Conservation (phyloP, 2,797 vertebrate species). For the Paguma larvata region DNA sequence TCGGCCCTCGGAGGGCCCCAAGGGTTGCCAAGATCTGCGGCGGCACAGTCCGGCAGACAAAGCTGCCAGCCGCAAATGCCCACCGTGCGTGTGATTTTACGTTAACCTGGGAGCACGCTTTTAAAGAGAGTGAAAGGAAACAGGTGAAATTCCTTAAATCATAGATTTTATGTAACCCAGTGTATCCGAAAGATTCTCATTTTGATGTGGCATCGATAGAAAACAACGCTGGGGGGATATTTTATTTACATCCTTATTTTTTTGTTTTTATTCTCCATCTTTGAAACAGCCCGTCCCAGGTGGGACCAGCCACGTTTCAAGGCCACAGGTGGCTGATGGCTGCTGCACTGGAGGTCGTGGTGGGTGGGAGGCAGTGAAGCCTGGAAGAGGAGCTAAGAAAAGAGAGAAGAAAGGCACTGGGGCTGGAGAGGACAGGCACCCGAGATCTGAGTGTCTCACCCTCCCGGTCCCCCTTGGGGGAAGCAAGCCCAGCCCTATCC, state of each 20-base stretch:
- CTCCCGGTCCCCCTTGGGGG: not conserved
- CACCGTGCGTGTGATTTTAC: fast-evolving
- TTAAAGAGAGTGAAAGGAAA: not conserved
- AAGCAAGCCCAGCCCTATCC: not conserved
- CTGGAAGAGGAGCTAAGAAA: not conserved
- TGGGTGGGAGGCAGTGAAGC: not conserved
- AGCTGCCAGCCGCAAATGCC: not conserved
- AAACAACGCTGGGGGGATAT: not conserved
- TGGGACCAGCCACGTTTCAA: not conserved
- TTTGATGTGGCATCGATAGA: not conserved
- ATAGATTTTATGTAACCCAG: not conserved
- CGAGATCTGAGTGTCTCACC: not conserved
- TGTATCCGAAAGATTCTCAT: not conserved
- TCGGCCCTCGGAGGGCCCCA: not conserved
- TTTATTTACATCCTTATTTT: not conserved
- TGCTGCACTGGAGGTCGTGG: fast-evolving
- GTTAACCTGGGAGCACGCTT: not conserved
- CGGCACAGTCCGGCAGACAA: not conserved
- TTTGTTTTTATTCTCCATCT: not conserved
- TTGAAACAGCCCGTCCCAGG: not conserved
- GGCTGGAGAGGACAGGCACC: not conserved
- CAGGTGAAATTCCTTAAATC: not conserved
- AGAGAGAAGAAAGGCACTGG: not conserved
- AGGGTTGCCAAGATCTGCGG: not conserved
- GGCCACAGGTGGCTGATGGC: not conserved